A percentile compares a stretch with the other conserved stretches of the same genome.
These are phyloP conservation scores for Merodon equestris DNA, from an alignment of 2,888 invertebrate genomes.

Conservation along the genomic window DNA sequence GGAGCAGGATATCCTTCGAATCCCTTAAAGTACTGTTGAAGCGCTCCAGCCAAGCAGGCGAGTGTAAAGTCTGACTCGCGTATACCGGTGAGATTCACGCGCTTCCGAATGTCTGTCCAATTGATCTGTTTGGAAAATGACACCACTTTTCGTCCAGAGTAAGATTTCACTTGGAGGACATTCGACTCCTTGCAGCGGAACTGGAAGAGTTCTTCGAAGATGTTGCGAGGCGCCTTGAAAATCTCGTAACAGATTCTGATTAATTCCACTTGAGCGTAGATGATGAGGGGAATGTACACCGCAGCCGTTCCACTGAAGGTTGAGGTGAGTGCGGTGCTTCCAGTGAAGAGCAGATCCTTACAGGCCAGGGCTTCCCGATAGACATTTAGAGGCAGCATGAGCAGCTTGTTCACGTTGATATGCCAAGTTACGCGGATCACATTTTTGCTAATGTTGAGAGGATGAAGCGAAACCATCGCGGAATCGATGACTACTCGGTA, in stretches of 20 bases:
- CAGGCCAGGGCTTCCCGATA: conserved; percentile 74
- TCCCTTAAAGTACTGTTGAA: conserved; percentile 74
- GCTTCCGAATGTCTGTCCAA: conserved; percentile 74
- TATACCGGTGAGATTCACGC: conserved; percentile 72
- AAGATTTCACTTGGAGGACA: conserved; percentile 76
- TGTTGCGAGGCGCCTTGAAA: conserved; percentile 76
- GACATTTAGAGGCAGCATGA: conserved; percentile 74
- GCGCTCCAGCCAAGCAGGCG: conserved; percentile 75
- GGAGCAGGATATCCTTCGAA: conserved; percentile 74
- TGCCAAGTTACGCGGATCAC: conserved; percentile 76
- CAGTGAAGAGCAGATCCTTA: conserved; percentile 74
- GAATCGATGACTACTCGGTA: conserved; percentile 78
- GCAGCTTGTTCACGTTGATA: conserved; percentile 72
- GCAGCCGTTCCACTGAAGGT: conserved; percentile 75
- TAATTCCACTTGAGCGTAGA: conserved; percentile 75
- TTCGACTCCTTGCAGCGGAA: conserved; percentile 75
- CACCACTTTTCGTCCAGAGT: conserved; percentile 77
- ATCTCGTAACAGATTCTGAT: conserved; percentile 75
- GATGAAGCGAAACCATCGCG: conserved; percentile 78
- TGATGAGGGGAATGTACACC: conserved; percentile 75
- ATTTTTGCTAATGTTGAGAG: conserved; percentile 76
- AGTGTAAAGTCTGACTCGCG: conserved; percentile 76
- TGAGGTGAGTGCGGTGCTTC: conserved; percentile 72
- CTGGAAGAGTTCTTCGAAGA: conserved; percentile 76
- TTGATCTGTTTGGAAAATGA: conserved; percentile 77